phyloP scores from a whole-genome alignment of 2,113 vertebrate species.

The Larimichthys crocea region DNA sequence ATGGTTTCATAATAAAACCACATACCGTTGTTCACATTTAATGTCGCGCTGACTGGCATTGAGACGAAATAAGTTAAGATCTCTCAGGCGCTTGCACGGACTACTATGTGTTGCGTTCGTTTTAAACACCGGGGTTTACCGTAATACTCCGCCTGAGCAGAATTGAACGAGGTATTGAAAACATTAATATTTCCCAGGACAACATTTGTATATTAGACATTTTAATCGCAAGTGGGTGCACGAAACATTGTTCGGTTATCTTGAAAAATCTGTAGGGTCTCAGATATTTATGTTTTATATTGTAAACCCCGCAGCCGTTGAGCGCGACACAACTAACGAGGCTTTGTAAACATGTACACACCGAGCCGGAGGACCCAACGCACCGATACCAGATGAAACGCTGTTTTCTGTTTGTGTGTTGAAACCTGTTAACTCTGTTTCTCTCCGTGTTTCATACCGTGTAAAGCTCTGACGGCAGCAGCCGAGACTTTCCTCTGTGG shows the following conservation, averaged over 20 bases:
- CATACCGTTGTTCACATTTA: background rate
- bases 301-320: background rate
- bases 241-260: background rate
- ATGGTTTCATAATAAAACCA: fast-evolving
- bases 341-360: constrained; percentile 17
- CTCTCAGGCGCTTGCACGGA: constrained; percentile 24
- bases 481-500: constrained; percentile 3
- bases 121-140: constrained; percentile 3
- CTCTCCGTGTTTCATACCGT: background rate
- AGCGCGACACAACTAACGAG: background rate
- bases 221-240: background rate
- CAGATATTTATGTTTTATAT: background rate
- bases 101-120: constrained; percentile 29
- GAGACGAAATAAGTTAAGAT: background rate
- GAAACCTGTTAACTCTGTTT: background rate
- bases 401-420: background rate
- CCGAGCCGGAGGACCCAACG: constrained; percentile 54
- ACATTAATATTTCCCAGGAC: background rate
- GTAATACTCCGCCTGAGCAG: fast-evolving
- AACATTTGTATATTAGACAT: background rate
- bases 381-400: constrained; percentile 38
- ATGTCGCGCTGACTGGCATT: fast-evolving
- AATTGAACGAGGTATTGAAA: background rate
- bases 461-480: background rate
- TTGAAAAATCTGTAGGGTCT: background rate